A percentile compares a stretch with the other conserved stretches of the same genome.
Conservation (phyloP, 2,888 invertebrate genomes). For the Perizoma flavofasciatum region DNA sequence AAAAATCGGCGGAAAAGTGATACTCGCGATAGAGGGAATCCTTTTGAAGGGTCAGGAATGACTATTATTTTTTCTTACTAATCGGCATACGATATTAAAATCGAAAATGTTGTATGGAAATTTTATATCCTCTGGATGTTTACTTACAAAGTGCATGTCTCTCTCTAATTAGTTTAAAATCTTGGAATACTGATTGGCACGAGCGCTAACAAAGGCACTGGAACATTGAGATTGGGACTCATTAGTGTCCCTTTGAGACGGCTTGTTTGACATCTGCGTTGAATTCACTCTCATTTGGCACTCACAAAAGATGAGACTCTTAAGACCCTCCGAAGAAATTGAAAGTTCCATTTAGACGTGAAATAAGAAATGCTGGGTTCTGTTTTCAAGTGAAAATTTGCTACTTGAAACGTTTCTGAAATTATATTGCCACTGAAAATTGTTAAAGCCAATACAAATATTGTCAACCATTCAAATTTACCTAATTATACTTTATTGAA, state of each 20-base stretch:
- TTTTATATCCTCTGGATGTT: slow-evolving; percentile 1
- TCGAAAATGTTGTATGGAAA: too few relatives aligned
- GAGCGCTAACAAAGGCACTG: slow-evolving; percentile 38
- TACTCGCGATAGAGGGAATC: too few relatives aligned
- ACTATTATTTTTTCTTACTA: too few relatives aligned
- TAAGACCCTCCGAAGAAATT: slow-evolving; percentile 46
- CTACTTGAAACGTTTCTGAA: not conserved
- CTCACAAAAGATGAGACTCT: slow-evolving; percentile 53
- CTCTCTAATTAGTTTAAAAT: slow-evolving; percentile 42
- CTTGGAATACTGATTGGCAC: slow-evolving; percentile 39
- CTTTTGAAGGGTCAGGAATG: too few relatives aligned
- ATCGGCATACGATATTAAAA: too few relatives aligned
- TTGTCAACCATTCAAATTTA: too few relatives aligned
- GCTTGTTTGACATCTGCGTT: slow-evolving; percentile 56
- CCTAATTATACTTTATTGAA: too few relatives aligned
- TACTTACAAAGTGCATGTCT: slow-evolving; percentile 29
- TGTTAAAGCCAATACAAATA: not conserved
- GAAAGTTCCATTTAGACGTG: slow-evolving; percentile 43
- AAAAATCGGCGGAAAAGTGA: too few relatives aligned
- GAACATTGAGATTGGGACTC: slow-evolving; percentile 54
- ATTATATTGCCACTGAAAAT: slow-evolving; percentile 11
- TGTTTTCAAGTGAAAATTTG: slow-evolving; percentile 28
- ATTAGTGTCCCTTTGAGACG: slow-evolving; percentile 58
- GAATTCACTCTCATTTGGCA: slow-evolving; percentile 55
- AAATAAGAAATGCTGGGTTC: slow-evolving; percentile 35